These are phyloP conservation scores for Patiria miniata DNA, from an alignment of 35 echinoderm and acorn worm species.

Conservation along the genomic window DNA sequence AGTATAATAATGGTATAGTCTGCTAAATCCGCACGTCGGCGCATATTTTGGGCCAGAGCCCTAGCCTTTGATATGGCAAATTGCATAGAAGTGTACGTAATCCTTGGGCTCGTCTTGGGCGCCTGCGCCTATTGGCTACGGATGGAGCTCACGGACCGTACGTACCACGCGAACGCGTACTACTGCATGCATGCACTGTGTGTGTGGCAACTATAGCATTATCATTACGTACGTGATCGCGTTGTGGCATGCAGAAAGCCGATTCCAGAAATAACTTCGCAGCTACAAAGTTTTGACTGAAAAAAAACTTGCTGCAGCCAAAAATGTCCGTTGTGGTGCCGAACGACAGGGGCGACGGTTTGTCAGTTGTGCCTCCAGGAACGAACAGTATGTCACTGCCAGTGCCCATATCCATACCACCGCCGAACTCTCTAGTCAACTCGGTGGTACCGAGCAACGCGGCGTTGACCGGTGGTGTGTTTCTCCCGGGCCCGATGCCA, in stretches of 20 bases:
- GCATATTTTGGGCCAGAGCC: too few species aligned
- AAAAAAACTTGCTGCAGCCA: background rate
- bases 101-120: background rate
- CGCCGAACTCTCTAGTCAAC: background rate
- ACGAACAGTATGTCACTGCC: constrained; percentile 13
- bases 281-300: background rate
- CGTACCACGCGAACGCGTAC: too few species aligned
- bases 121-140: background rate
- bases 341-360: background rate
- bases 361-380: background rate
- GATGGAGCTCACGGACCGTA: background rate
- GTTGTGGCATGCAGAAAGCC: background rate
- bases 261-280: background rate
- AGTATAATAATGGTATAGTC: too few species aligned
- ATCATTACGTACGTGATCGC: background rate
- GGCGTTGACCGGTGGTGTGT: background rate
- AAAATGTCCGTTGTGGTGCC: constrained; percentile 24
- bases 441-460: background rate
- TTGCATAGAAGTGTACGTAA: background rate
- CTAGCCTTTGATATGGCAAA: too few species aligned
- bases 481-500: background rate
- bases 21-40: too few species aligned
- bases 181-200: background rate
- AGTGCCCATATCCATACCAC: background rate
- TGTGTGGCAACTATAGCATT: background rate